Evolutionary conservation across 2,113 vertebrate species (phyloP), one percentile per base, ranked within the genome.

Genomic region (Scartelaos histophorus): DNA sequence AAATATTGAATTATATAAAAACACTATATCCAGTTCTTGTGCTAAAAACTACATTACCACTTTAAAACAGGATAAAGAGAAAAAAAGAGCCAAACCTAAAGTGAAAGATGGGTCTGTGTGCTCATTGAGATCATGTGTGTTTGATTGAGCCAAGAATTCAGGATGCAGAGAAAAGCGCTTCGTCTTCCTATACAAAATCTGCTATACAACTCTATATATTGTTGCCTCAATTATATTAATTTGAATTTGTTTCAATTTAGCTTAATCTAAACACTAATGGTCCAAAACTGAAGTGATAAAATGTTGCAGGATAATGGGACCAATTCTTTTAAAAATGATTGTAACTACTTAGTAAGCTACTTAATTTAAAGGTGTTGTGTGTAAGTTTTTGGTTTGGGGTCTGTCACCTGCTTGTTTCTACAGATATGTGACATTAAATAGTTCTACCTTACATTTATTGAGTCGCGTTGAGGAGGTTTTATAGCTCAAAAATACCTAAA

Each of bases 111-210:
- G n/a, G 19, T n/a, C n/a, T 89, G 46, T 70, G 5, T 56, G 58
- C 65, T 86, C 74, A 83, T 86, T 67, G 75, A 86, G 86, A 89
- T 89, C 90, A 92, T 89, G 89, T 80, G 85, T 38, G 16, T 83
- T 71, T 89, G 68, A 87, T 91, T 85, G 78, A 35, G 58, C 34
- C 22, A 82, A 75, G 82, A 88, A 83, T 87, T 82, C 74, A 25
- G 56, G 56, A 58, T 58, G 19, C 71, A 71, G 78, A 54, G 66
- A 19, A n/a, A 66, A 19, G 70, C 35, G 17, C 15, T 49, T 56
- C 0, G 10, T 58, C 12, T 25, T 54, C 19, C 51, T n/a, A 21
- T 21, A 54, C 51, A 54, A 17, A 54, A 17, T 53, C 19, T n/a
- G 1, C 17, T 21, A 54, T 21, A 54, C 51, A 54, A 54, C 7